Evolutionary conservation across 2,797 vertebrate species (phyloP).

Genomic region (Coreius guichenoti): DNA sequence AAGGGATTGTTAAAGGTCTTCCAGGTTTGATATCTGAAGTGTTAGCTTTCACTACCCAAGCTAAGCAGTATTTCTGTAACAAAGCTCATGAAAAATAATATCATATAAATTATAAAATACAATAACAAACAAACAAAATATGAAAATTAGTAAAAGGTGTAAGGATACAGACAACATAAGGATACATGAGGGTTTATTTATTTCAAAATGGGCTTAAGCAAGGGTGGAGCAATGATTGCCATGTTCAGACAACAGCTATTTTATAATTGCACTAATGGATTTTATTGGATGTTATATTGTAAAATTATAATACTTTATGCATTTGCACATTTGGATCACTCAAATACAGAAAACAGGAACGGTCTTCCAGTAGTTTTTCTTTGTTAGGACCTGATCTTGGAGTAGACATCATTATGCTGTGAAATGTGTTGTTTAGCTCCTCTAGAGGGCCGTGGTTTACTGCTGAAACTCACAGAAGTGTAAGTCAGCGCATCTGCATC

Average conservation of each 20-base stretch:
- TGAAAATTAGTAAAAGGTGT: neutral
- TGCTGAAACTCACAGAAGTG: slow-evolving; percentile 23
- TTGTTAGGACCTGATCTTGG: slow-evolving; percentile 12
- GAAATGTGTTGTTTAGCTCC: slow-evolving; percentile 24
- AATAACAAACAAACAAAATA: neutral
- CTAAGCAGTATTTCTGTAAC: neutral
- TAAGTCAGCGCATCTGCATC: slow-evolving; percentile 39
- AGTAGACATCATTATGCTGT: slow-evolving; percentile 43
- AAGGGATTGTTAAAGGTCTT: too few relatives aligned
- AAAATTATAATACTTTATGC: neutral
- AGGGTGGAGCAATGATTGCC: neutral
- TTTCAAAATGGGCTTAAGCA: neutral
- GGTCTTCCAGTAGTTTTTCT: neutral
- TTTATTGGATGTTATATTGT: neutral
- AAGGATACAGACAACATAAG: neutral
- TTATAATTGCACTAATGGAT: neutral
- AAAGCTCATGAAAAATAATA: neutral
- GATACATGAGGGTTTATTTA: neutral
- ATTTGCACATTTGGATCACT: neutral
- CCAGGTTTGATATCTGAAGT: neutral
- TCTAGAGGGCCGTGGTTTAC: slow-evolving; percentile 3
- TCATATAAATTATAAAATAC: neutral
- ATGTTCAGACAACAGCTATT: neutral
- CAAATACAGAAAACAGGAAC: neutral
- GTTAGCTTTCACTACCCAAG: neutral